Percentiles rank a stretch among this genome's conserved stretches.
These are phyloP conservation scores for Vannuccia rotundouncinata DNA, from an alignment of 2,888 invertebrate species.

Conservation along the genomic window DNA sequence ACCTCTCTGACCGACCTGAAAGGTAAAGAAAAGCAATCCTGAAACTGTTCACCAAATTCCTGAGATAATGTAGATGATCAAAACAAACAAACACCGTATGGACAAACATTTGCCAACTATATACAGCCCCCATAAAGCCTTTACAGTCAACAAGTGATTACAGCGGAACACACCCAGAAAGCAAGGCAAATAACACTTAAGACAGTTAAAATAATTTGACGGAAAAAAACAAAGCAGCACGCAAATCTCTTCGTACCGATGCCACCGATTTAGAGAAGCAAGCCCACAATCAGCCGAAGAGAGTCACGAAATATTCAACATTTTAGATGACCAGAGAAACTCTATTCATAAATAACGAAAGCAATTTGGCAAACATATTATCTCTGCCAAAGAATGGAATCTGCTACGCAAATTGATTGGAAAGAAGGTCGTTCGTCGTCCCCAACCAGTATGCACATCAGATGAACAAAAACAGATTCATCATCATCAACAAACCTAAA, in stretches of 20 bases:
- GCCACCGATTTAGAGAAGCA: conserved; percentile 22
- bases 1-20: too few relatives aligned
- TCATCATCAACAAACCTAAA: not conserved
- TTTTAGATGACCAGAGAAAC: conserved; percentile 15
- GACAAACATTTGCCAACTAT: too few relatives aligned
- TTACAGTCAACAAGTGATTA: too few relatives aligned
- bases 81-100: too few relatives aligned
- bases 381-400: not conserved
- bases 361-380: not conserved
- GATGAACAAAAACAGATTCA: not conserved
- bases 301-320: conserved; percentile 6
- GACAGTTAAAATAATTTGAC: too few relatives aligned
- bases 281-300: not conserved
- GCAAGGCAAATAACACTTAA: too few relatives aligned
- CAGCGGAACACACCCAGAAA: too few relatives aligned
- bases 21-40: too few relatives aligned
- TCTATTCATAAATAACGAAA: conserved; percentile 9
- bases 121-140: too few relatives aligned
- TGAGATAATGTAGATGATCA: too few relatives aligned
- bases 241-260: not conserved
- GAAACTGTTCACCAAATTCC: too few relatives aligned
- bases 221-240: conserved; percentile 13
- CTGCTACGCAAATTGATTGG: not conserved
- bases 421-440: not conserved
- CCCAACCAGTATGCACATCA: not conserved